These are phyloP conservation scores for Hippoglossus stenolepis DNA, from an alignment of 2,113 vertebrate species.

Conservation along the genomic window DNA sequence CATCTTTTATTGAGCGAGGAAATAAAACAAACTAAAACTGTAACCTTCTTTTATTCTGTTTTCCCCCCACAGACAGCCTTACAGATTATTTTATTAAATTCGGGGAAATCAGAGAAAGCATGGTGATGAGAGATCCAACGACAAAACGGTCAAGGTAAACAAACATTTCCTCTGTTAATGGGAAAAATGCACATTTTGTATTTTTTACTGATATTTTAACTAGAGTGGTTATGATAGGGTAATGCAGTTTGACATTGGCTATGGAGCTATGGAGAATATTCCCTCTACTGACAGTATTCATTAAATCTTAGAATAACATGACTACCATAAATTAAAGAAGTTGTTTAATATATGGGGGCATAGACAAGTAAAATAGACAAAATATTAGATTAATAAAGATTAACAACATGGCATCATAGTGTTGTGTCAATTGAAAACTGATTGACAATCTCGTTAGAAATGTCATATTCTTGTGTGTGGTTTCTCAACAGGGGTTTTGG, in stretches of 20 bases:
- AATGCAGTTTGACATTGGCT: slow-evolving; percentile 7
- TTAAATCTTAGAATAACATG: too few relatives aligned
- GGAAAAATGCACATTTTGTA: too few relatives aligned
- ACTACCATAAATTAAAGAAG: too few relatives aligned
- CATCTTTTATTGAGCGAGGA: background rate
- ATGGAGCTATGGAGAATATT: background rate
- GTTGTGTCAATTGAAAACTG: background rate
- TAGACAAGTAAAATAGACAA: too few relatives aligned
- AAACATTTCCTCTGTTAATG: slow-evolving; percentile 15
- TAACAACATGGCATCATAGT: background rate
- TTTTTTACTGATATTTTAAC: background rate
- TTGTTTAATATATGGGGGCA: too few relatives aligned
- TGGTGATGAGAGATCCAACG: slow-evolving; percentile 99
- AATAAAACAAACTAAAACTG: background rate
- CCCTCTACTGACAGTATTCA: too few relatives aligned
- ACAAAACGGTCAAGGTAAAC: slow-evolving; percentile 99
- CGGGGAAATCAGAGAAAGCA: slow-evolving; percentile 99
- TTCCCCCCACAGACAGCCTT: slow-evolving; percentile 91
- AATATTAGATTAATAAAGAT: too few relatives aligned
- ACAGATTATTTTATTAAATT: slow-evolving; percentile 99
- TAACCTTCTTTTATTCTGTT: background rate
- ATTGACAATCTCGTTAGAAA: background rate
- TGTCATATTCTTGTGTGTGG: background rate
- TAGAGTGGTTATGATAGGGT: background rate
- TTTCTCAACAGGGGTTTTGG: slow-evolving; percentile 86